A percentile compares a stretch with the other conserved stretches of the same genome.
phyloP scores from a whole-genome alignment of 1,140 invertebrate genomes.

The Lepidostoma basale region DNA sequence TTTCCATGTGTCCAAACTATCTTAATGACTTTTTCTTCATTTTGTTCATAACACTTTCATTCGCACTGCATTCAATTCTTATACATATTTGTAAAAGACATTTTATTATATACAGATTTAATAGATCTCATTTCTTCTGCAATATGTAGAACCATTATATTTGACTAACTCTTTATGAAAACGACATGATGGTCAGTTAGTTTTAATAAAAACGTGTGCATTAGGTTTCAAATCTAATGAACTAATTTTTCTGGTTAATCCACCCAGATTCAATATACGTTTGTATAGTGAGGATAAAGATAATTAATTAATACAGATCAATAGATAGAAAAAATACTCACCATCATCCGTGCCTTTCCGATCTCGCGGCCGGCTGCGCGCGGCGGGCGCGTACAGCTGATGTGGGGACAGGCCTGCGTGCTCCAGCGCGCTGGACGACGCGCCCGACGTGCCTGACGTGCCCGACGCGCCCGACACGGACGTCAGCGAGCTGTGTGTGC shows the following conservation, averaged over 20 bases:
- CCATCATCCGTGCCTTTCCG: slow-evolving; percentile 68
- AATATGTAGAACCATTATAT: neutral
- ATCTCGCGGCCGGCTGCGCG: slow-evolving; percentile 66
- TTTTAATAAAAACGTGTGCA: no score
- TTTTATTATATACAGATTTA: no score
- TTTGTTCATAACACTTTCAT: no score
- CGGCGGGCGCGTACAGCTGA: slow-evolving; percentile 62
- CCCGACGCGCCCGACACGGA: slow-evolving; percentile 51
- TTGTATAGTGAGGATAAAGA: no score
- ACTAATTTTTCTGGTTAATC: neutral
- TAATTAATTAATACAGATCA: neutral
- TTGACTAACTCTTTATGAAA: neutral
- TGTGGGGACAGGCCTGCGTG: slow-evolving; percentile 60
- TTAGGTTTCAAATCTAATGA: neutral
- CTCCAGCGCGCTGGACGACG: slow-evolving; percentile 65
- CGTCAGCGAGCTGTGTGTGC: slow-evolving; percentile 71
- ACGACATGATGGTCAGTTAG: no score
- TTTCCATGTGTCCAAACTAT: no score
- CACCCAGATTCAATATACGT: no score
- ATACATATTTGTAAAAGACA: neutral
- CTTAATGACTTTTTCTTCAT: no score
- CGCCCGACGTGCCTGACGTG: slow-evolving; percentile 34
- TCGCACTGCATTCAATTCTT: no score
- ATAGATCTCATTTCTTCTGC: no score
- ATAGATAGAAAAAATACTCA: slow-evolving; percentile 47